Conservation (phyloP, 2,888 invertebrate species). For the Sinohyriopsis cumingii region DNA sequence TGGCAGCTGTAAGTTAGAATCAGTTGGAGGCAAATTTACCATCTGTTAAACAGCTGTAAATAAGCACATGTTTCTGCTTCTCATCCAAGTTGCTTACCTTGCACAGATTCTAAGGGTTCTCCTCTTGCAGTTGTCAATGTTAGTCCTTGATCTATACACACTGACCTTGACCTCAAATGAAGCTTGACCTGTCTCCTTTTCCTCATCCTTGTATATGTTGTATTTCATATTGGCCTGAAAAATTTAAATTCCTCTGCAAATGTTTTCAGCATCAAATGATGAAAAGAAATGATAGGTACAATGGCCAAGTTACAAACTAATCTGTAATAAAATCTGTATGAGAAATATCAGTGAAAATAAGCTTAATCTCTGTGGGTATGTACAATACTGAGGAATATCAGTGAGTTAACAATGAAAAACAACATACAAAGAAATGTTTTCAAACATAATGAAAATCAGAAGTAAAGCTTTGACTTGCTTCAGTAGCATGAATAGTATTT, state of each 20-base stretch:
- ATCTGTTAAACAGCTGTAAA: no score
- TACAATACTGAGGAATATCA: no score
- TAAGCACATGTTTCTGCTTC: not conserved
- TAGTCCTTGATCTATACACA: conserved; percentile 26
- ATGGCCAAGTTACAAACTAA: not conserved
- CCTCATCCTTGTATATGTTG: conserved; percentile 46
- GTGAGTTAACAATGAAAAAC: no score
- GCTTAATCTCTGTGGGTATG: no score
- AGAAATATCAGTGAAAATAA: no score
- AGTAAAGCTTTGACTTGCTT: no score
- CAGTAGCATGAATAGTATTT: no score
- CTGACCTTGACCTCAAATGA: conserved; percentile 42
- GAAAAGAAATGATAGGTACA: not conserved
- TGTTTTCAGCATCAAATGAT: not conserved
- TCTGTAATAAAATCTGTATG: no score
- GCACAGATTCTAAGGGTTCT: conserved; percentile 56
- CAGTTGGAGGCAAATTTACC: no score
- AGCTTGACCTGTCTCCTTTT: conserved; percentile 32
- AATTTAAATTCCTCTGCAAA: not conserved
- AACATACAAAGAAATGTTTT: not conserved
- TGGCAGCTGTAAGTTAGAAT: no score
- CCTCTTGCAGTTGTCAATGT: conserved; percentile 45
- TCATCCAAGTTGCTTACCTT: conserved; percentile 38
- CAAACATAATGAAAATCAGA: no score
- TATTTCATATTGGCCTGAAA: conserved; percentile 59